phyloP scores from a whole-genome alignment of 2,113 vertebrate genomes.

The Phoenicopterus ruber region DNA sequence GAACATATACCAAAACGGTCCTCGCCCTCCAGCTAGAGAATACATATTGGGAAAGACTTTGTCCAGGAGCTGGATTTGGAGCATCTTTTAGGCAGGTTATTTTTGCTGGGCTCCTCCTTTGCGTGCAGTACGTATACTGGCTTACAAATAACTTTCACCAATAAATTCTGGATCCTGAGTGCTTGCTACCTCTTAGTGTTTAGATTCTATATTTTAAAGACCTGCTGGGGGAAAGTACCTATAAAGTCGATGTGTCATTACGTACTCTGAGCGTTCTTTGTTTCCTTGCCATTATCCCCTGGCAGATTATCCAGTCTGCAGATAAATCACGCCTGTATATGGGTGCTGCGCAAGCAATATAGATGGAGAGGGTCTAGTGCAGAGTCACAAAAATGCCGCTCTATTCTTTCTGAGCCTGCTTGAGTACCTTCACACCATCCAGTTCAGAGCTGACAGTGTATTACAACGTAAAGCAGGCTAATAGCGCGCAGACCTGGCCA shows the following conservation, averaged over 20 bases:
- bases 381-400: not conserved
- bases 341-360: not conserved
- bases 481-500: not conserved
- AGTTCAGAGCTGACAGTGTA: not conserved
- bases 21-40: not conserved
- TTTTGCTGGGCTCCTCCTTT: not conserved
- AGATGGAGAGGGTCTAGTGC: not conserved
- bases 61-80: not conserved
- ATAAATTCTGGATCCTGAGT: not conserved
- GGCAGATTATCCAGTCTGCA: not conserved
- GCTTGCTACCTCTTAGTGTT: not conserved
- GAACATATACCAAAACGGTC: not conserved
- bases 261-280: not conserved
- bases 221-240: not conserved
- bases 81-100: not conserved
- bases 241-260: accelerated
- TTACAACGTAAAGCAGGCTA: not conserved
- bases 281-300: not conserved
- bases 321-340: not conserved
- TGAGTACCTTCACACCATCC: not conserved
- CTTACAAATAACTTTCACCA: not conserved
- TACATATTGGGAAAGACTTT: not conserved
- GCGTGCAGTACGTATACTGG: accelerated
- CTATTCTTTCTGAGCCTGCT: not conserved
- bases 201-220: not conserved